Evolutionary conservation across 2,797 vertebrate species (phyloP), one percentile per base, ranked within the genome.

Genomic region (Decapterus maruadsi): DNA sequence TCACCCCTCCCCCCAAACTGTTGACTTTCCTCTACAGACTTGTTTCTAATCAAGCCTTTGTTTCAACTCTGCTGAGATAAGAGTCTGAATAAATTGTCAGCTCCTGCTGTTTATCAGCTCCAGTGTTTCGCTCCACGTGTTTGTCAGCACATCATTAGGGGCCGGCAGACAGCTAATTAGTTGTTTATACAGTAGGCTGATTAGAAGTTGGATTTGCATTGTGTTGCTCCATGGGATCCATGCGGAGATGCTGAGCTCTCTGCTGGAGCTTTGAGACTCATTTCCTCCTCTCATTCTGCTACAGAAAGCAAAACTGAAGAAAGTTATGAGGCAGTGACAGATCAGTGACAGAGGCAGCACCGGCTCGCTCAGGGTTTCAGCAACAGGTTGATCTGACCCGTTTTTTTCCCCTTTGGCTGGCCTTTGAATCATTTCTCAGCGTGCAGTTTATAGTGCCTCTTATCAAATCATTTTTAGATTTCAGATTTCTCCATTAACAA

Each of bases 131-230:
- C 89, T 91, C 84, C 26, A 58, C 81, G 87, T 95, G 91, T 94
- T 95, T 96, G 95, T 97, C 95, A 96, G 92, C 93, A 96, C 93
- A 69, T 95, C 93, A 89, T 96, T 96, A 96, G 84, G 36, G 64
- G 66, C 60, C 38, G 26, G 70, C 80, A 82, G 86, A 89, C 14
- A 81, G 90, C 92, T 93, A 95, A 95, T 93, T 94, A 94, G 91
- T 86, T 91, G 85, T 92, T 94, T 94, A 93, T 92, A 89, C 87
- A 89, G 81, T 80, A 13, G 84, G 82, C 89, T 94, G 94, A 96
- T 95, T 94, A 94, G 85, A 90, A 87, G 83, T 38, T 81, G 88
- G 84, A 83, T 83, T 89, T 81, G 40, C 86, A 94, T 94, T 95
- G 93, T 95, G 78, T 91, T 88, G 83, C 78, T 85, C 85, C 91